A percentile compares a stretch with the other conserved stretches of the same genome.
Conservation (phyloP, 2,888 invertebrate species). For the Escarpia spicata region DNA sequence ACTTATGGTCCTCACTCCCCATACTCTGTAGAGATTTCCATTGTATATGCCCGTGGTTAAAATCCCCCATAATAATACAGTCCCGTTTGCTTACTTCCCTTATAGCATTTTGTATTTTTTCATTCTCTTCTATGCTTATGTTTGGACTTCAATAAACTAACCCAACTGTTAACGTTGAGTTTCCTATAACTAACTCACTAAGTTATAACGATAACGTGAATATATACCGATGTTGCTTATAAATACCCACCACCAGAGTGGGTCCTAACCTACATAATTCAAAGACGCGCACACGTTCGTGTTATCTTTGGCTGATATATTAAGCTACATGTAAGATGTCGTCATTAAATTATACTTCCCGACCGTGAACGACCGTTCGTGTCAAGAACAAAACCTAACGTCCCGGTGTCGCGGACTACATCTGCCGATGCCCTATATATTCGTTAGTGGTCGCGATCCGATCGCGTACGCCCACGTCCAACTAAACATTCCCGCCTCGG, state of each 20-base stretch:
- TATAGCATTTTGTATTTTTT: too few species aligned
- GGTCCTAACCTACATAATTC: background rate
- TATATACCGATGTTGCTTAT: background rate
- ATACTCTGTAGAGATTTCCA: too few species aligned
- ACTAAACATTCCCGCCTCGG: background rate
- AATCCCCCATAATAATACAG: too few species aligned
- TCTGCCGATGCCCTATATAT: background rate
- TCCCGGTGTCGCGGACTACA: background rate
- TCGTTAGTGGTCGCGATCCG: background rate
- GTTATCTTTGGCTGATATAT: background rate
- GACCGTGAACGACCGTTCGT: background rate
- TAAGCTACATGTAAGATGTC: background rate
- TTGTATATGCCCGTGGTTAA: too few species aligned
- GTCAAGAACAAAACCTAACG: background rate
- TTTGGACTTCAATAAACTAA: too few species aligned
- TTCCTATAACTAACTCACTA: too few species aligned
- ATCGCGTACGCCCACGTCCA: background rate
- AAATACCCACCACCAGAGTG: background rate
- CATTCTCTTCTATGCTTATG: too few species aligned
- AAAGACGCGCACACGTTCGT: background rate
- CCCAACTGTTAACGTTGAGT: too few species aligned
- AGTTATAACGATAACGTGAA: background rate
- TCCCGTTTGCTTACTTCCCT: too few species aligned
- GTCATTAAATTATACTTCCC: background rate
- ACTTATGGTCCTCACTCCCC: too few species aligned